These are phyloP conservation scores for Speoplatyrhinus poulsoni DNA, from an alignment of 2,113 vertebrate genomes.

Conservation along the genomic window DNA sequence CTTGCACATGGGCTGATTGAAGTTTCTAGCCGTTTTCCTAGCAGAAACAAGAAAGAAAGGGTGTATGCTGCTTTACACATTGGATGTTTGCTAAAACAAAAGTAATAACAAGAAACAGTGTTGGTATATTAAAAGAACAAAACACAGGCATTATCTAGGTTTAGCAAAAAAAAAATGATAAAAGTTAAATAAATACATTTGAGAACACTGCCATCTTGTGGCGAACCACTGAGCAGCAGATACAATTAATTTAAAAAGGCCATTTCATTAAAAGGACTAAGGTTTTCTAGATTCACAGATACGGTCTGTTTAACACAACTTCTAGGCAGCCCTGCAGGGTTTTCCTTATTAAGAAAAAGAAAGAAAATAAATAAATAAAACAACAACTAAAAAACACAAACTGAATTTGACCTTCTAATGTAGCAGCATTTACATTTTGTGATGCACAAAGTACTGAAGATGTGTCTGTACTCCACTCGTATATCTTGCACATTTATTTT, in stretches of 20 bases:
- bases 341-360: too few relatives aligned
- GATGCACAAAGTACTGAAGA: too few relatives aligned
- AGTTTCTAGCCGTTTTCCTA: conserved; percentile 96
- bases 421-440: too few relatives aligned
- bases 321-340: too few relatives aligned
- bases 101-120: neutral
- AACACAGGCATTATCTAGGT: neutral
- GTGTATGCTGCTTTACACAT: neutral
- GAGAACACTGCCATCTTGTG: conserved; percentile 68
- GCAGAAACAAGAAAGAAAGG: neutral
- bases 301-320: too few relatives aligned
- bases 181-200: too few relatives aligned
- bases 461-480: too few relatives aligned
- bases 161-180: neutral
- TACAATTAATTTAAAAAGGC: neutral
- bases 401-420: too few relatives aligned
- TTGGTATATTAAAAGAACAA: neutral
- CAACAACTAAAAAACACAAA: too few relatives aligned
- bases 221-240: conserved; percentile 41
- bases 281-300: too few relatives aligned
- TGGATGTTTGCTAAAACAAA: neutral
- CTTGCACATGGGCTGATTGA: conserved; percentile 98
- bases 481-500: neutral
- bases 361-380: too few relatives aligned
- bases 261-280: too few relatives aligned